Base-by-base conservation (phyloP, 2,113 vertebrate species). In the Cinclus mexicanus region DNA sequence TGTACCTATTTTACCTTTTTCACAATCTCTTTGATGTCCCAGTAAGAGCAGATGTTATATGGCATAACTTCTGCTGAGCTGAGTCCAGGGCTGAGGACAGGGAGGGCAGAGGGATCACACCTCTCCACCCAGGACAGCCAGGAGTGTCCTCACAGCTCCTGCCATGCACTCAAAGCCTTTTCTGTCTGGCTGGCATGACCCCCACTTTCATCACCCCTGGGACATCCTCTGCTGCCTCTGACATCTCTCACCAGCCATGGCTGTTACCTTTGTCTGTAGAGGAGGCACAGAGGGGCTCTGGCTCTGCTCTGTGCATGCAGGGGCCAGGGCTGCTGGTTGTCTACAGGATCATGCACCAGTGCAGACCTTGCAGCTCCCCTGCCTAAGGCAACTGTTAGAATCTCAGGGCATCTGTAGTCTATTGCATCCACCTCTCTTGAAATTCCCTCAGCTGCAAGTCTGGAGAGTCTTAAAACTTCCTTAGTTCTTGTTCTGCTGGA, bases 101-200 rank as follows among this genome's bases (percentile, higher is more conserved):
- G 24, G 35, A 67, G 41, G 46, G 9, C 0, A 2, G 1, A 22
- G 25, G 46, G 47, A n/a, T 80, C 28, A 44, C 50, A 49, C 5
- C 18, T 12, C 5, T 6, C 6, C 3, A 0, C 41, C 17, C 11
- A 68, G 71, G 67, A 76, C 55, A 72, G 31, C 18, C 0, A 0
- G 24, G 46, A 46, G 18, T 28, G 22, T 92, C n/a, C 61, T 85
- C 42, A 59, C 35, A 60, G 37, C 31, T 91, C 26, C 65, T 76
- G 49, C 61, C 28, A 7, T 11, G 24, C 50, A 52, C 59, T 5
- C 23, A 33, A 55, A 37, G 22, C 9, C 50, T 90, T 75, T 63
- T 33, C 44, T 49, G 47, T 55, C 77, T 50, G 69, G 5, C 41
- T 76, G 61, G 72, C 11, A 0, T 26, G 41, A 64, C 26, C 47